These are phyloP conservation scores for Serranus cabrilla DNA, from an alignment of 2,797 vertebrate species.

Conservation along the genomic window DNA sequence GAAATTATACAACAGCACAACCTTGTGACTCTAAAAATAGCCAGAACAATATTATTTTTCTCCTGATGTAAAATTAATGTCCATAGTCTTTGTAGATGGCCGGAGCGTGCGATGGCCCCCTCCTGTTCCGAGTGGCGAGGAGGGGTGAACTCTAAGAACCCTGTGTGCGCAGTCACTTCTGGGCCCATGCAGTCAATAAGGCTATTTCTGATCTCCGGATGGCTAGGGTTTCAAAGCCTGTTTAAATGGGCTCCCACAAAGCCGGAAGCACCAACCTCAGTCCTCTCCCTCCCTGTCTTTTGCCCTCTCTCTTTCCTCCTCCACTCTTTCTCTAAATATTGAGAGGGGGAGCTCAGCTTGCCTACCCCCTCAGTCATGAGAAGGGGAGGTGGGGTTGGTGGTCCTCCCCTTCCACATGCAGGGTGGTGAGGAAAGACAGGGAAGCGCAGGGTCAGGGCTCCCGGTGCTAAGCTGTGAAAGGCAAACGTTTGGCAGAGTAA, in stretches of 20 bases:
- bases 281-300: constrained; percentile 71
- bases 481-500: constrained; percentile 88
- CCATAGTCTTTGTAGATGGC: constrained; percentile 59
- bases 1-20: constrained; percentile 51
- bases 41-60: constrained; percentile 59
- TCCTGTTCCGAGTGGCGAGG: constrained; percentile 52
- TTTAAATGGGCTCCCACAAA: constrained; percentile 86
- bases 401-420: constrained; percentile 75
- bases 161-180: constrained; percentile 79
- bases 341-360: constrained; percentile 79
- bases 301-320: constrained; percentile 65
- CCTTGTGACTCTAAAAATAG: constrained; percentile 54
- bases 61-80: constrained; percentile 77
- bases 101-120: constrained; percentile 43
- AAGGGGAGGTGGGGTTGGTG: constrained; percentile 12
- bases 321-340: constrained; percentile 81
- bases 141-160: constrained; percentile 78
- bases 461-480: constrained; percentile 88
- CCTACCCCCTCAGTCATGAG: constrained; percentile 64
- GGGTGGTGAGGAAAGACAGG: constrained; percentile 83
- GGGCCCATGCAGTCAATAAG: constrained; percentile 84
- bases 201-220: constrained; percentile 87
- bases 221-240: constrained; percentile 88
- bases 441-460: constrained; percentile 86
- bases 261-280: constrained; percentile 82